Conservation (phyloP, 1,140 invertebrate species). For the Calosoma granatense region DNA sequence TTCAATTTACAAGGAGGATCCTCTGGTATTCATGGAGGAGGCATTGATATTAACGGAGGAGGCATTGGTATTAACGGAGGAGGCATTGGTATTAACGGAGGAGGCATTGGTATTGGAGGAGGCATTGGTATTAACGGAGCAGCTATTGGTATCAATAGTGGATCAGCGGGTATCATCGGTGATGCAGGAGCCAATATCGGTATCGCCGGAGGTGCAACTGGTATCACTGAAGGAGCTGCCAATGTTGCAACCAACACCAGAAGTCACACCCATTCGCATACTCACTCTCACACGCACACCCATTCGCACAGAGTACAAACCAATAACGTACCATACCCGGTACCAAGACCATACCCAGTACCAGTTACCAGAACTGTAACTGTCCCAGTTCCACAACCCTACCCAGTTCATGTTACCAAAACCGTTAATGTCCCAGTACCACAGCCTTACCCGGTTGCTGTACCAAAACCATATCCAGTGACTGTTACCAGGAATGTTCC, state of each 20-base stretch:
- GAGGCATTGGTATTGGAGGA: neutral
- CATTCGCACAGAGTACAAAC: conserved; percentile 18
- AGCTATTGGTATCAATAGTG: conserved; percentile 9
- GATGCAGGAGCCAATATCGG: neutral
- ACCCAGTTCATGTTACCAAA: conserved; percentile 21
- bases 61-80: neutral
- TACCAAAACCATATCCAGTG: conserved; percentile 27
- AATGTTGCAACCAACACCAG: conserved; percentile 14
- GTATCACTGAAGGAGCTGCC: conserved; percentile 10
- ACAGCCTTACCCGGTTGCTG: conserved; percentile 28
- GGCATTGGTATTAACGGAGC: conserved; percentile 9
- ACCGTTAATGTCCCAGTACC: conserved; percentile 31
- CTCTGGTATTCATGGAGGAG: no score
- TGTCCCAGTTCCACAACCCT: conserved; percentile 28
- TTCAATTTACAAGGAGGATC: neutral
- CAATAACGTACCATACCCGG: conserved; percentile 25
- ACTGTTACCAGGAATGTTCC: conserved; percentile 30
- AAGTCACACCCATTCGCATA: conserved; percentile 15
- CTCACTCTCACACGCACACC: conserved; percentile 16
- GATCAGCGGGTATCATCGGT: neutral
- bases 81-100: neutral
- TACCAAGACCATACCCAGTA: conserved; percentile 34
- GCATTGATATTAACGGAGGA: neutral
- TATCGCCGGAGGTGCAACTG: neutral
- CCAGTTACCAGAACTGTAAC: conserved; percentile 33